Evolutionary conservation across 2,888 invertebrate species (phyloP), one percentile per base, ranked within the genome.

Genomic region (Crematogaster levior): DNA sequence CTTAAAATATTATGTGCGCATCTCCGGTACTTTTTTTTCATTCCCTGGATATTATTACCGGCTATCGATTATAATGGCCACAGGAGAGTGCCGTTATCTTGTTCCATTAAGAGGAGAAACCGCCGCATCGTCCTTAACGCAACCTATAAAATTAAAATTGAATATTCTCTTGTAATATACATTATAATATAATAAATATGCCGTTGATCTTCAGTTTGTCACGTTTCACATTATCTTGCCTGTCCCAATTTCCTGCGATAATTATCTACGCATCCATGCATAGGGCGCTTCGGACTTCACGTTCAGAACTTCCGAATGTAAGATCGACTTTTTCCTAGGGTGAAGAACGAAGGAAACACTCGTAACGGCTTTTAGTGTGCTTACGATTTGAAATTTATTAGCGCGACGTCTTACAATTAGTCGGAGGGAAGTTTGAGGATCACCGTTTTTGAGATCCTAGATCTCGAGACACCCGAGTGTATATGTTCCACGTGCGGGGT

Each of bases 101-200:
- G 73, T 74, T 74, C 61, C 73, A 74, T 74, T 74, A 74, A 74
- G 30, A 15, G 27, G 46, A 74, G 61, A 61, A 74, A 61, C 46
- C 61, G 12, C 21, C 24, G n/a, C 12, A 34, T 34, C 61, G 30
- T 24, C 34, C 46, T 60, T 21, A 60, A 73, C 15, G 60, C 18
- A 61, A 74, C n/a, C 43, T 74, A 48, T 74, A 74, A 74, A 74
- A 74, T 61, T 74, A 61, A 74, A 74, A 74, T 74, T 61, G 46
- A 21, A 43, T 46, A 43, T 61, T 74, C 46, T 61, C 61, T 74
- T 30, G 40, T 73, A 74, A 46, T 46, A 46, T 73, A 73, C 9
- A 46, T 72, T 61, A 74, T 61, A 21, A 74, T 61, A 74, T 61
- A 21, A 74, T 74, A 61, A 74, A 61, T 34, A 61, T 46, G 30